Evolutionary conservation across 1,140 invertebrate species (phyloP).

Genomic region (Zeugodacus cucurbitae): DNA sequence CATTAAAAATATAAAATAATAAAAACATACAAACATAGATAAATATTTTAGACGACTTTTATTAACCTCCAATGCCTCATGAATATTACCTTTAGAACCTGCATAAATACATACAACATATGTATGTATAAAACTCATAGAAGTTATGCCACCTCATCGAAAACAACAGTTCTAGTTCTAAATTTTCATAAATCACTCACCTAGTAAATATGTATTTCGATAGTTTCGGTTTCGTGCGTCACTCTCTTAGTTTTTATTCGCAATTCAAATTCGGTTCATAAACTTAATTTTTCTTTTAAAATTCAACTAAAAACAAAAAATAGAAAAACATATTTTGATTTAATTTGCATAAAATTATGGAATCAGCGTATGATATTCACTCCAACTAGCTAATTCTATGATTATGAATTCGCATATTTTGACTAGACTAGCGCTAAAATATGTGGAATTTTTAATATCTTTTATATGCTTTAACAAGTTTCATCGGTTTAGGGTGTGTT

Average conservation of each 20-base stretch:
- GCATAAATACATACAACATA: no score
- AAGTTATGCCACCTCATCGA: neutral
- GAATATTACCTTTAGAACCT: no score
- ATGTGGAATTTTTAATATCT: neutral
- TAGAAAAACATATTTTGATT: neutral
- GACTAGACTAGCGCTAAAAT: neutral
- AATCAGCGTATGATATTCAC: neutral
- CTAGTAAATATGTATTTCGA: neutral
- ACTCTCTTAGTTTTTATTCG: neutral
- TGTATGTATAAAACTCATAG: neutral
- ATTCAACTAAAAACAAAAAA: neutral
- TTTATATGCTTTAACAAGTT: neutral
- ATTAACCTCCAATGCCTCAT: no score
- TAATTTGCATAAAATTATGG: slow-evolving; percentile 17
- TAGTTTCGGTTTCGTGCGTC: neutral
- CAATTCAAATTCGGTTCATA: neutral
- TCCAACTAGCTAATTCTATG: neutral
- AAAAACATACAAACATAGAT: no score
- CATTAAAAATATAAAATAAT: no score
- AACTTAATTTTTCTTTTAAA: neutral
- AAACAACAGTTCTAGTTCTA: neutral
- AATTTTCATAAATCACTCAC: neutral
- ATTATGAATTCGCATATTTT: neutral
- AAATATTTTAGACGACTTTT: no score
- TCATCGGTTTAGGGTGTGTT: neutral